A percentile compares a stretch with the other conserved stretches of the same genome.
Evolutionary conservation across 53 echinoderm and acorn worm species (phyloP).

Genomic region (Astropecten irregularis): DNA sequence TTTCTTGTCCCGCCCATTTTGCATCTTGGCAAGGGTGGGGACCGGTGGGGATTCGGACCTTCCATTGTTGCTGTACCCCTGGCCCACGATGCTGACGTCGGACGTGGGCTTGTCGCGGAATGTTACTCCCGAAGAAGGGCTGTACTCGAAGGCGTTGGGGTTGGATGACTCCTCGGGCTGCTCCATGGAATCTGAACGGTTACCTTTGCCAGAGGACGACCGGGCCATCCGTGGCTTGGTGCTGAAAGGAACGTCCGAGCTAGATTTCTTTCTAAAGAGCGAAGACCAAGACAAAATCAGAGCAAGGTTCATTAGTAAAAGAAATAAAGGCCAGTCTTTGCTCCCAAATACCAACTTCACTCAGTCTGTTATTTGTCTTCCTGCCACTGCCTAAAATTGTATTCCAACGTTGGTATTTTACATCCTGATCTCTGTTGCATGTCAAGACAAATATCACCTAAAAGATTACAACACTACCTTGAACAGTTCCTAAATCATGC

Average conservation of each 20-base stretch:
- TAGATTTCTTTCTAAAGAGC: constrained; percentile 26
- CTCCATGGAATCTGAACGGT: constrained; percentile 54
- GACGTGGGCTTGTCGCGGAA: constrained; percentile 83
- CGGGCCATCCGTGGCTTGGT: constrained; percentile 89
- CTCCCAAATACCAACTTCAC: too few relatives aligned
- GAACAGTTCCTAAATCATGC: too few relatives aligned
- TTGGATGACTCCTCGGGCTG: constrained; percentile 13
- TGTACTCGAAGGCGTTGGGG: constrained; percentile 70
- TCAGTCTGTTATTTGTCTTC: too few relatives aligned
- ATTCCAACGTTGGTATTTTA: too few relatives aligned
- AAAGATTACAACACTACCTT: too few relatives aligned
- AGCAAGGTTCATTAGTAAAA: too few relatives aligned
- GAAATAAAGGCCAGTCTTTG: too few relatives aligned
- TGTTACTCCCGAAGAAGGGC: constrained; percentile 77
- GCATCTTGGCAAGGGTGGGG: constrained; percentile 59
- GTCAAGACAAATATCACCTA: too few relatives aligned
- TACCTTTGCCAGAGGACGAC: constrained; percentile 71
- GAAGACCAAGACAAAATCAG: too few relatives aligned
- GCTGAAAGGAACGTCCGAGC: constrained; percentile 90
- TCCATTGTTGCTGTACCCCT: constrained; percentile 58
- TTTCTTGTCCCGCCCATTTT: constrained; percentile 70
- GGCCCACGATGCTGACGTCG: constrained; percentile 91
- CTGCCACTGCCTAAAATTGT: too few relatives aligned
- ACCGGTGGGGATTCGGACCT: constrained; percentile 62
- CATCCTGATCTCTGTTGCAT: too few relatives aligned